Evolutionary conservation across 92 coral and sea anemone genomes (phyloP).

Genomic region (Blastomussa wellsi): DNA sequence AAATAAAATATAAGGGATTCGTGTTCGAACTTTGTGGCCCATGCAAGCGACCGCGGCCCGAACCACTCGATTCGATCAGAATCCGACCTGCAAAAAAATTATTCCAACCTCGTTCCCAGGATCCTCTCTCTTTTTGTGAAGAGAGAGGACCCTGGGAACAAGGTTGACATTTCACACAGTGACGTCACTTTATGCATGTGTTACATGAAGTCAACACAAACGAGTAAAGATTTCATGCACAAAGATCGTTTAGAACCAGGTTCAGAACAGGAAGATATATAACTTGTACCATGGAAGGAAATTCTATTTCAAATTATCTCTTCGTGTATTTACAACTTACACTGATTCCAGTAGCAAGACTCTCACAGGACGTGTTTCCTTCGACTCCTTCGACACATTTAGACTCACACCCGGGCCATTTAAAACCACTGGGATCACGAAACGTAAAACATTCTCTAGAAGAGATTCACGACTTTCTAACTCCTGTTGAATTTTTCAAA

Average conservation of each 20-base stretch:
- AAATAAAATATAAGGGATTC: too few relatives aligned
- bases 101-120: too few relatives aligned
- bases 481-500: constrained; percentile 77
- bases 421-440: constrained; percentile 83
- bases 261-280: too few relatives aligned
- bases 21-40: too few relatives aligned
- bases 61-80: too few relatives aligned
- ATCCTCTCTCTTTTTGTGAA: too few relatives aligned
- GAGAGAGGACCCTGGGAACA: too few relatives aligned
- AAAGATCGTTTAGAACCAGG: background rate
- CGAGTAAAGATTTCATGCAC: background rate
- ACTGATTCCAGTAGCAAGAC: constrained; percentile 33
- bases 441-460: constrained; percentile 64
- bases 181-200: background rate
- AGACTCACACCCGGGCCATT: constrained; percentile 64
- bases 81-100: too few relatives aligned
- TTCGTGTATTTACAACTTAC: constrained; percentile 15
- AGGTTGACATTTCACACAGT: background rate
- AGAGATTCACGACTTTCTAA: constrained; percentile 62
- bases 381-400: background rate
- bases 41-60: too few relatives aligned
- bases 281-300: background rate
- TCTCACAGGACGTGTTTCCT: constrained; percentile 30
- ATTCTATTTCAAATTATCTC: background rate
- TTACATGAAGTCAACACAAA: background rate